phyloP scores from a whole-genome alignment of 1,140 invertebrate species.

The Arctopsyche grandis region DNA sequence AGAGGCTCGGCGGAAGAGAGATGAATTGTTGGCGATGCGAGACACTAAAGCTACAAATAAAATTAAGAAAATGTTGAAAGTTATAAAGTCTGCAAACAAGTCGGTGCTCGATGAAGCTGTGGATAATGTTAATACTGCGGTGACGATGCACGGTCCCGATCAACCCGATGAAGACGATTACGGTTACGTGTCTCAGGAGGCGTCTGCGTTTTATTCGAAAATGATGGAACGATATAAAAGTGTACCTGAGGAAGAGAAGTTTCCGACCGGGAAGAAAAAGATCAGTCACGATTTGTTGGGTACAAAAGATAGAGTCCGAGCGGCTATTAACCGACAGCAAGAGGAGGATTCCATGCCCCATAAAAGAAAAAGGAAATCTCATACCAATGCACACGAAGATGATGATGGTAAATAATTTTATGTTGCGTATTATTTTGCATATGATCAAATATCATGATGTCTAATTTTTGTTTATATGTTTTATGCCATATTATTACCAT shows the following conservation, averaged over 20 bases:
- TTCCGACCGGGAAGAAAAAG: slow-evolving; percentile 59
- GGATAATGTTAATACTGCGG: slow-evolving; percentile 78
- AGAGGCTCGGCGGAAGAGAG: slow-evolving; percentile 73
- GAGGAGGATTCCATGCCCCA: slow-evolving; percentile 77
- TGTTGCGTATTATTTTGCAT: neutral
- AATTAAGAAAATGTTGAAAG: slow-evolving; percentile 72
- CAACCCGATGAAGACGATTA: slow-evolving; percentile 92
- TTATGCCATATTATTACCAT: no score
- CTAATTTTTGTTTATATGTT: no score
- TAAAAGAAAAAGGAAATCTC: slow-evolving; percentile 71
- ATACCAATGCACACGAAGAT: slow-evolving; percentile 54
- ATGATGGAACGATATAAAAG: slow-evolving; percentile 85
- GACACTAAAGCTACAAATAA: slow-evolving; percentile 77
- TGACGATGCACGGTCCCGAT: slow-evolving; percentile 76
- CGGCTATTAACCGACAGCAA: slow-evolving; percentile 77
- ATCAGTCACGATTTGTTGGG: slow-evolving; percentile 69
- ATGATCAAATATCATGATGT: neutral
- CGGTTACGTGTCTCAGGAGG: slow-evolving; percentile 84
- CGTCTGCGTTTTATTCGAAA: slow-evolving; percentile 81
- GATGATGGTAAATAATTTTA: slow-evolving; percentile 9
- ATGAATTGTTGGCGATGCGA: slow-evolving; percentile 76
- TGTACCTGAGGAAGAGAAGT: slow-evolving; percentile 73
- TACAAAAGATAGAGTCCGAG: slow-evolving; percentile 77
- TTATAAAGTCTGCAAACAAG: slow-evolving; percentile 90
- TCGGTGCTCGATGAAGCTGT: slow-evolving; percentile 84